phyloP scores from a whole-genome alignment of 2,797 vertebrate species.

The Amblyraja radiata region DNA sequence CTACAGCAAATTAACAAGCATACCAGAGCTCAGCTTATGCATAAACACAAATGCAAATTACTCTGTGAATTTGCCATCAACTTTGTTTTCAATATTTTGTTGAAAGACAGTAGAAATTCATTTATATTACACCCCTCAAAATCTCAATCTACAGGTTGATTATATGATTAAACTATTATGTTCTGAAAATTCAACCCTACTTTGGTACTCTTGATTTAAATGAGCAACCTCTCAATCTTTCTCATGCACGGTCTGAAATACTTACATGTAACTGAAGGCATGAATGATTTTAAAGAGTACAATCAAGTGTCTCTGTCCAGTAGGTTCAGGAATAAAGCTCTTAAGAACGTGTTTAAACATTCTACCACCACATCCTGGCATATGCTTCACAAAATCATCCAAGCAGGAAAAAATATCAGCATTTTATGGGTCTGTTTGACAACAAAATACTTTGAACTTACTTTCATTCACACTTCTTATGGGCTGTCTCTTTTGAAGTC shows the following conservation, averaged over 20 bases:
- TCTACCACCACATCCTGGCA: background rate
- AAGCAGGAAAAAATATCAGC: background rate
- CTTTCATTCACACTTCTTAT: conserved; percentile 85
- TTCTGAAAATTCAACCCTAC: background rate
- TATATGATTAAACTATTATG: background rate
- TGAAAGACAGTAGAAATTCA: background rate
- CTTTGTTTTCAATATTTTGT: background rate
- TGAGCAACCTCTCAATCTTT: background rate
- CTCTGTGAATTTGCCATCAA: background rate
- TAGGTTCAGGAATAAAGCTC: background rate
- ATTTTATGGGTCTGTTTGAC: background rate
- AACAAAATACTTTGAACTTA: conserved; percentile 53
- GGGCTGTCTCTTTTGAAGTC: conserved; percentile 81
- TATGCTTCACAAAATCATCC: background rate
- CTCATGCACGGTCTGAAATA: background rate
- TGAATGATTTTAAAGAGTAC: background rate
- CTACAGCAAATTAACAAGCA: too few relatives aligned
- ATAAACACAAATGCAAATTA: background rate
- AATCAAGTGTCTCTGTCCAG: background rate
- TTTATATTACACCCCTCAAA: too few relatives aligned
- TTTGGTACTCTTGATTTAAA: background rate
- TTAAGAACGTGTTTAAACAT: background rate
- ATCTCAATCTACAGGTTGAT: background rate
- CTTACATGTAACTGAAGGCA: background rate
- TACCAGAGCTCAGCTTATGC: background rate